Conservation (phyloP, 2,797 vertebrate genomes). For the Rhinogobio ventralis region DNA sequence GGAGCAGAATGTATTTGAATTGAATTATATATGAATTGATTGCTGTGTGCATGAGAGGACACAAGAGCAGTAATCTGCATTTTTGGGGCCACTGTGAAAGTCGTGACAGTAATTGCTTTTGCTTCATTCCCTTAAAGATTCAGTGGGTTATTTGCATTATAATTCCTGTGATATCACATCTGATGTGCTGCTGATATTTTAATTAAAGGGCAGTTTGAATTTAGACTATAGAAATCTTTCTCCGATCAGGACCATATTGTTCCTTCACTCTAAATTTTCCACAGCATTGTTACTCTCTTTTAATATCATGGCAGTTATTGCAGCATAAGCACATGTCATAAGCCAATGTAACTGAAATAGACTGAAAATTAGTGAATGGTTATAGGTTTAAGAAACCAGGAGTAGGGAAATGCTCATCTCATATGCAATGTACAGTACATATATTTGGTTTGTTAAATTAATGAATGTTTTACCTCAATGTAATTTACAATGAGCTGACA, state of each 20-base stretch:
- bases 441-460: neutral
- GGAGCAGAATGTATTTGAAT: conserved; percentile 47
- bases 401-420: neutral
- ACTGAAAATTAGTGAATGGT: neutral
- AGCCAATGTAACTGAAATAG: neutral
- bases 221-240: conserved; percentile 12
- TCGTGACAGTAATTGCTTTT: conserved; percentile 45
- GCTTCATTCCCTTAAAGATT: conserved; percentile 38
- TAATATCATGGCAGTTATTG: conserved; percentile 1
- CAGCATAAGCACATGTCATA: neutral
- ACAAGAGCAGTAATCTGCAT: conserved; percentile 35
- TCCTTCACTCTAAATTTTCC: neutral
- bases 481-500: neutral
- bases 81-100: conserved; percentile 31
- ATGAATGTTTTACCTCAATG: neutral
- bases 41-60: conserved; percentile 46
- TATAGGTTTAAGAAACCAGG: neutral
- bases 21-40: conserved; percentile 45
- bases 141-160: conserved; percentile 36
- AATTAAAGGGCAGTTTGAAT: conserved; percentile 21
- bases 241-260: conserved; percentile 22
- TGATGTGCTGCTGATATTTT: conserved; percentile 44
- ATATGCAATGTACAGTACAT: neutral
- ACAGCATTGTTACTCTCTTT: neutral
- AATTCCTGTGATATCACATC: conserved; percentile 48